Base-by-base conservation (phyloP, 2,888 invertebrate genomes). In the Tolmerus cingulatus region DNA sequence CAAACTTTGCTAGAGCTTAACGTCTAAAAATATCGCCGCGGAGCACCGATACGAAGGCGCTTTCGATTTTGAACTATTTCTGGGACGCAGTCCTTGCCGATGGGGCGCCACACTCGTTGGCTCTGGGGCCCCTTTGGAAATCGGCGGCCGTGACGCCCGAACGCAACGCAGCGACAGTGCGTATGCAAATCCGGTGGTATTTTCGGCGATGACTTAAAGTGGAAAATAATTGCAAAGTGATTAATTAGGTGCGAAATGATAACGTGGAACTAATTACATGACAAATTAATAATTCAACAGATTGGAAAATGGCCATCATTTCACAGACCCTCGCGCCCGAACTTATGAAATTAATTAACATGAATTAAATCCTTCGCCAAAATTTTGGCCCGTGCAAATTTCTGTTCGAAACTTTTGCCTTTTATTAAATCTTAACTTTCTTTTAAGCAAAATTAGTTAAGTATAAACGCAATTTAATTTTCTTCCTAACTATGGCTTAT, bases 1-100 rank as follows among this genome's bases (percentile, higher is more conserved):
- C 23, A 30, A 37, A 84, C 51, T 79, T 46, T 51, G 30, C 51
- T 46, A 79, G 51, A 79, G 51, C 79, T 87, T 57, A 85, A 78
- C 79, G 74, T 87, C 87, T 86, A 87, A 87, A 87, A 87, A 87
- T 87, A 87, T 66, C 76, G 19, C 19, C 34, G 66, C 23, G 40
- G 82, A 86, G 81, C 57, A 81, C 76, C 76, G 81, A 16, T 43
- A 85, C 46, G 16, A 43, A 66, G 85, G 85, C 74, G 74, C 43
- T 74, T 43, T 40, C 74, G 27, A 74, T 74, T 74, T 40, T 40
- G 40, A 74, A 46, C 79, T 23, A 79, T 27, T 79, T 79, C 51
- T 43, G 23, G 30, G 79, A 51, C 46, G 27, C 40, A 43, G 46
- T 79, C 79, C 79, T 46, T 27, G 43, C 40, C 79, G 19, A 46